Base-by-base conservation (phyloP, 2,113 vertebrate species). In the Seriola dumerili region DNA sequence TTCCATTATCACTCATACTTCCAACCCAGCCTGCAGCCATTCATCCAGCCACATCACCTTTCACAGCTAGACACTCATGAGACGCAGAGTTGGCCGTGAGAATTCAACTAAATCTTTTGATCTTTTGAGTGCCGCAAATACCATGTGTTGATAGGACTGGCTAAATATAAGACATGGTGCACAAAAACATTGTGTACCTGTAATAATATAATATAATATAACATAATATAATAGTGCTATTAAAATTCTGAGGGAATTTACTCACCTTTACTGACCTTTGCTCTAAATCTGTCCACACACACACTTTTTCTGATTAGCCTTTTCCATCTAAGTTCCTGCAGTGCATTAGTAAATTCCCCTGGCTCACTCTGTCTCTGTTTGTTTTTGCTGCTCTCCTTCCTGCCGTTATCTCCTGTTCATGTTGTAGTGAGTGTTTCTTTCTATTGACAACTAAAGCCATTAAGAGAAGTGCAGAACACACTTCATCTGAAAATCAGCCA, bases 1-100 rank as follows among this genome's bases (percentile, higher is more conserved):
- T 80, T 85, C 88, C 91, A 91, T 94, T 92, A 92, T 91, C 92
- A 81, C 79, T 88, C 86, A 89, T 78, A 80, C 76, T 82, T 85
- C 81, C 38, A 72, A 82, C 38, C 21, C 67, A 73, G 76, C 77
- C 85, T 78, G 74, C 74, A 76, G 70, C 72, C 85, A 86, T 89
- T 78, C 71, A 86, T 90, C 85, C 58, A 84, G 50, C 46, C 82
- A 55, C 89, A 67, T 75, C 72, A 66, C 77, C 78, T 83, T 74
- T 84, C 82, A 85, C 70, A 61, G 67, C 81, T 29, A 78, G 82
- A 85, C 74, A 85, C 80, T 83, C 52, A 38, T 59, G 75, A 83
- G 81, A 55, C 42, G 8, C 67, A 1, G 10, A 63, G 54, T 36
- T 69, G 78, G 38, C 77, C 54, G 46, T 0, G 29, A 81, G 48